Evolutionary conservation across 2,113 vertebrate genomes (phyloP), one percentile per base, ranked within the genome.

Genomic region (Lepus europaeus): DNA sequence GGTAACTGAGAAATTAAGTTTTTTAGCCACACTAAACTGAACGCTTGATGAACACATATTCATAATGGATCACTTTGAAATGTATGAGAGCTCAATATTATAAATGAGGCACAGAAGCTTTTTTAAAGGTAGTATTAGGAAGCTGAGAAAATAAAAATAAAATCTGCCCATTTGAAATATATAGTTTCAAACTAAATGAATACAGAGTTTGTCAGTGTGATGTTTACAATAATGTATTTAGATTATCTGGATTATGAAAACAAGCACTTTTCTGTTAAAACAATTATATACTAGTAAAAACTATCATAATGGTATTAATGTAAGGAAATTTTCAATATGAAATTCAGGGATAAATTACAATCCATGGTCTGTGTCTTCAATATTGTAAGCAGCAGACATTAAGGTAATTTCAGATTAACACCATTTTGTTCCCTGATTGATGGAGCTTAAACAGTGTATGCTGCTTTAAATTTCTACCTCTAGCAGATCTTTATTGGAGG

Each of bases 221-320:
- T 96, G 96, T 97, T 97, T 97, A 96, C 96, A 95, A 69, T 68
- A 87, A 74, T 95, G 89, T 93, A 12, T 89, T 95, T 94, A 89
- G 83, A 90, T 85, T 92, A 93, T 91, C 79, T 96, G 89, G 73
- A 90, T 96, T 90, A 96, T 61, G 94, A 95, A 95, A 95, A 53
- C 85, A 96, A 94, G 96, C 96, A 97, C 89, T 96, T 97, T 97
- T 81, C 81, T 94, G 27, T 92, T 96, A 74, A 89, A 96, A 95
- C 80, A 83, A 87, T 72, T 91, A 53, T 49, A 94, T 81, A 87
- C 74, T 90, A 92, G 63, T 93, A 49, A 49, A 27, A 97, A 85
- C 13, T 19, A 6, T 94, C 49, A 87, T 59, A 94, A 49, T 88
- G 89, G 76, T 92, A 84, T 83, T 95, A 92, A n/a, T n/a, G n/a